Conservation (phyloP, 2,888 invertebrate species). For the Cyclophora albipunctata region DNA sequence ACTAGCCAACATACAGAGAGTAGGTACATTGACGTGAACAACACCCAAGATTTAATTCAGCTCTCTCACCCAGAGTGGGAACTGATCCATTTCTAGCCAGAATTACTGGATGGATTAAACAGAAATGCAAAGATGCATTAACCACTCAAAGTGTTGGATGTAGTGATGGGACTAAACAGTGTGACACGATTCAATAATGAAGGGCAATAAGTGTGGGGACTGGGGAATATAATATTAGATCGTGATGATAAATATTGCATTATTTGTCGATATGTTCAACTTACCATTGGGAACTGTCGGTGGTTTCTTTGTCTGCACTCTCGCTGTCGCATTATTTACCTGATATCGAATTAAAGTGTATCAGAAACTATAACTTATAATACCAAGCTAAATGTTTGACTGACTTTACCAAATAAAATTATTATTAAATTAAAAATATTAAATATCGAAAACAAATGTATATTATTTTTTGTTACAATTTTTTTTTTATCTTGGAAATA, state of each 20-base stretch:
- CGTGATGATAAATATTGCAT: not conserved
- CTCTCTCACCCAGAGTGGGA: conserved; percentile 79
- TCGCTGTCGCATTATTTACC: conserved; percentile 99
- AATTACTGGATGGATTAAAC: conserved; percentile 75
- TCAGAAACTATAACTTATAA: conserved; percentile 35
- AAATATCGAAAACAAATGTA: not conserved
- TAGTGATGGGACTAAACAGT: conserved; percentile 1
- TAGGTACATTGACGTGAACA: conserved; percentile 61
- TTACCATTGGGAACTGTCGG: conserved; percentile 93
- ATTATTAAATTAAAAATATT: conserved; percentile 5
- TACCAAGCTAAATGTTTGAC: conserved; percentile 20
- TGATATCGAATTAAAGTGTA: conserved; percentile 70
- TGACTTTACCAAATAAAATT: conserved; percentile 29
- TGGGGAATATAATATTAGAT: conserved; percentile 1
- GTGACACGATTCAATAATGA: conserved; percentile 1
- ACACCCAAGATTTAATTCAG: conserved; percentile 63
- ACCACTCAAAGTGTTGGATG: conserved; percentile 23
- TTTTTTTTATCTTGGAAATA: too few species aligned
- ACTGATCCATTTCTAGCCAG: conserved; percentile 79
- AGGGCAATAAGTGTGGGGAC: not conserved
- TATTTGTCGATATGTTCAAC: conserved; percentile 32
- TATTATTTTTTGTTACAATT: too few species aligned
- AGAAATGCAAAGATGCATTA: conserved; percentile 67
- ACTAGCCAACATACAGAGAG: conserved; percentile 59
- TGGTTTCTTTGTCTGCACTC: conserved; percentile 99